Evolutionary conservation across 2,113 vertebrate genomes (phyloP).

Genomic region (Mastomys natalensis): DNA sequence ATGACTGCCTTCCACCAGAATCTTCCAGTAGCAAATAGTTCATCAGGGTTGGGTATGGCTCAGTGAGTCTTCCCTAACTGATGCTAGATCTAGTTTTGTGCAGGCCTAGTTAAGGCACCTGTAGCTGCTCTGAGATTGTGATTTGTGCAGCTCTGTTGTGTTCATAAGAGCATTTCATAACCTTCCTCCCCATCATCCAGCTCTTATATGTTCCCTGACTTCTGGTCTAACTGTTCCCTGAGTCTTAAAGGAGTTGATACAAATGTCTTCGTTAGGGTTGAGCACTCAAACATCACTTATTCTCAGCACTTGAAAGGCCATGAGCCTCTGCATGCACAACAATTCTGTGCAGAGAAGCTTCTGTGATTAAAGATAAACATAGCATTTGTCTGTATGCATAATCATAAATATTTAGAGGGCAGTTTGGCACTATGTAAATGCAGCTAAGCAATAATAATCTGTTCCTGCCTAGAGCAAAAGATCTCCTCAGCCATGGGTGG

Average conservation of each 20-base stretch:
- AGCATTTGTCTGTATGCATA: neutral
- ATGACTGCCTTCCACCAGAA: neutral
- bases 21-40: neutral
- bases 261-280: neutral
- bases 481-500: neutral
- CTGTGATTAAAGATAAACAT: neutral
- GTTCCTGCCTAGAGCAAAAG: neutral
- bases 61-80: neutral
- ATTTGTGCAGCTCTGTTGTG: neutral
- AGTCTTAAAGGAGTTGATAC: neutral
- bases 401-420: neutral
- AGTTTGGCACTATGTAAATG: neutral
- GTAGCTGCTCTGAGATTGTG: neutral
- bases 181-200: neutral
- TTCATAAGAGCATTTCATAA: neutral
- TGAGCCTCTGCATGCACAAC: neutral
- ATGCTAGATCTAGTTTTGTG: neutral
- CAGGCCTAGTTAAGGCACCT: neutral
- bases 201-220: neutral
- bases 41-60: neutral
- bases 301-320: neutral
- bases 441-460: neutral
- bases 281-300: neutral
- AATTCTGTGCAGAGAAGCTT: neutral
- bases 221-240: neutral